Evolutionary conservation across 2,113 vertebrate genomes (phyloP).

Genomic region (Paedocypris sp.): DNA sequence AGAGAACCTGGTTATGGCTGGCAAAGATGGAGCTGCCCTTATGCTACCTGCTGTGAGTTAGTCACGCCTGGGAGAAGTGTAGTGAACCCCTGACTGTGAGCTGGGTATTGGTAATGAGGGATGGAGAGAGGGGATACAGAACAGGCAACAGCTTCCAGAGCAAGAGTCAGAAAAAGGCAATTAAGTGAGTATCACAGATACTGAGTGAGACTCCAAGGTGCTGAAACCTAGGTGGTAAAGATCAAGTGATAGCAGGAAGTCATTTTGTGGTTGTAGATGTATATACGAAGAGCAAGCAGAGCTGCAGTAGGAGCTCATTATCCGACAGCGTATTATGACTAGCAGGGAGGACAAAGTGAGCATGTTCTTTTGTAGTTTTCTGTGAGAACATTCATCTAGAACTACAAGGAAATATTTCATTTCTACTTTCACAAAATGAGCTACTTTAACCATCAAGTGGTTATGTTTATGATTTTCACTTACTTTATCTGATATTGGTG

Average conservation of each 20-base stretch:
- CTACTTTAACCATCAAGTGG: not conserved
- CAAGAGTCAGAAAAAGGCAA: constrained; percentile 15
- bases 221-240: constrained; percentile 24
- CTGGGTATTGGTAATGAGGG: constrained; percentile 27
- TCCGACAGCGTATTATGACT: constrained; percentile 24
- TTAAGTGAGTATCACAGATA: constrained; percentile 30
- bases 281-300: constrained; percentile 12
- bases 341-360: not conserved
- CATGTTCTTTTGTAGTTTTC: not conserved
- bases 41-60: constrained; percentile 25
- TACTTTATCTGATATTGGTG: too few species aligned
- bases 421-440: not conserved
- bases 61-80: constrained; percentile 23
- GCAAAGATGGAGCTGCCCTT: constrained; percentile 9
- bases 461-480: not conserved
- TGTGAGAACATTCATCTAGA: not conserved
- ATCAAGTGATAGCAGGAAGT: constrained; percentile 34
- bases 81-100: constrained; percentile 27
- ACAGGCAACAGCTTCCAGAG: not conserved
- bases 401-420: not conserved
- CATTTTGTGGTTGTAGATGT: constrained; percentile 32
- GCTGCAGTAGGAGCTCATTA: constrained; percentile 12
- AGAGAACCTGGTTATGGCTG: constrained; percentile 17
- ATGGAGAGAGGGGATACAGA: constrained; percentile 18
- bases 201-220: constrained; percentile 19